These are phyloP conservation scores for Microctenopoma lineatum DNA, from an alignment of 2,797 vertebrate genomes.

Conservation along the genomic window DNA sequence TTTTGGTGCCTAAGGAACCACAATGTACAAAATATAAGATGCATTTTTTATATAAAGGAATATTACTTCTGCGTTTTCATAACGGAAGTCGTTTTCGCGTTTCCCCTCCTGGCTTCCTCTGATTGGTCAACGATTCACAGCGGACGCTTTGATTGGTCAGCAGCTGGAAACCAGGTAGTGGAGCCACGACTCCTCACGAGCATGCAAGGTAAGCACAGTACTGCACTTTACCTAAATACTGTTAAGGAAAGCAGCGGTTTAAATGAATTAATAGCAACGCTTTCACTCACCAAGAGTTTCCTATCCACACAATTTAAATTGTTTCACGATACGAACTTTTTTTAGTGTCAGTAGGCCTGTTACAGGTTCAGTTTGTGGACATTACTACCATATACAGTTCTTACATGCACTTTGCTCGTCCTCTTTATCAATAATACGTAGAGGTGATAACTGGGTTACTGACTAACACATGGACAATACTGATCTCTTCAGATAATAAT, in stretches of 20 bases:
- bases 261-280: accelerated
- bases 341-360: background rate
- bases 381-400: background rate
- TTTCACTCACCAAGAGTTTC: background rate
- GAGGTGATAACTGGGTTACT: background rate
- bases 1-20: too few relatives aligned
- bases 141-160: slow-evolving; percentile 59
- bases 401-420: slow-evolving; percentile 33
- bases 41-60: too few relatives aligned
- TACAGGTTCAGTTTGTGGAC: background rate
- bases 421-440: background rate
- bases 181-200: background rate
- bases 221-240: background rate
- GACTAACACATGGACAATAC: too few relatives aligned
- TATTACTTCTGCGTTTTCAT: too few relatives aligned
- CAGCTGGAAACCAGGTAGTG: slow-evolving; percentile 42
- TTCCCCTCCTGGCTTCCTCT: background rate
- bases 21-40: too few relatives aligned
- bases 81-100: slow-evolving; percentile 10
- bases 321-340: background rate
- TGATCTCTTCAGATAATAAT: background rate
- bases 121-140: slow-evolving; percentile 45
- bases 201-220: background rate
- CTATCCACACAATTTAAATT: background rate
- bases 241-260: background rate